phyloP scores from a whole-genome alignment of 1,140 invertebrate genomes.

The Leucophenga varia region DNA sequence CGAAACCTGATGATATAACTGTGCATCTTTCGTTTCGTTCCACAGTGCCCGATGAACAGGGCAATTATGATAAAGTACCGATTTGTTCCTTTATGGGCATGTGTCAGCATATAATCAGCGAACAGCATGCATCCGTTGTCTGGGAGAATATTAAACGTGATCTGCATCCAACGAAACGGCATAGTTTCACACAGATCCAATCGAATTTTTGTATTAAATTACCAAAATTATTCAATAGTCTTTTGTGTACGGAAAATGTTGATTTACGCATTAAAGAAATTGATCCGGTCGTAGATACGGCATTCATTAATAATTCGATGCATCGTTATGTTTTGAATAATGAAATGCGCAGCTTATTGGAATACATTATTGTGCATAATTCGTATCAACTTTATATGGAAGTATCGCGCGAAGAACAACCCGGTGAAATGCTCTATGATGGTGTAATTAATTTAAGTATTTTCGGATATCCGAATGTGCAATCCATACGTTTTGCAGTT shows the following conservation, averaged over 20 bases:
- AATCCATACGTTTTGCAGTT: slow-evolving; percentile 22
- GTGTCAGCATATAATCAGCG: slow-evolving; percentile 22
- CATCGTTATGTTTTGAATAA: slow-evolving; percentile 37
- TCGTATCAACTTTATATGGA: slow-evolving; percentile 28
- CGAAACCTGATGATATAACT: slow-evolving; percentile 14
- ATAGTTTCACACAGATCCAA: slow-evolving; percentile 25
- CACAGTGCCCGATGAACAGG: not conserved
- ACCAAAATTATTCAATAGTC: slow-evolving; percentile 19
- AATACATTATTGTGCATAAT: slow-evolving; percentile 19
- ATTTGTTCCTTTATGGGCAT: slow-evolving; percentile 33
- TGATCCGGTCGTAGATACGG: slow-evolving; percentile 19
- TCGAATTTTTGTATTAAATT: slow-evolving; percentile 23
- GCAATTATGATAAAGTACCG: slow-evolving; percentile 4
- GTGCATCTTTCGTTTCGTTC: slow-evolving; percentile 29
- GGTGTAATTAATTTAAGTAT: slow-evolving; percentile 29
- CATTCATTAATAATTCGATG: slow-evolving; percentile 39
- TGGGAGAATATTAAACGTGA: slow-evolving; percentile 42
- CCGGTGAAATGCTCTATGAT: slow-evolving; percentile 31
- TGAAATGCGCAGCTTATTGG: slow-evolving; percentile 27
- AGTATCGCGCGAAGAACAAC: slow-evolving; percentile 22
- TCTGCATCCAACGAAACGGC: not conserved
- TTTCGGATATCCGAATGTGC: slow-evolving; percentile 29
- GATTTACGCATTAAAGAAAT: slow-evolving; percentile 20
- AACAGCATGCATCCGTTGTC: slow-evolving; percentile 26
- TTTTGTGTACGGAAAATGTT: slow-evolving; percentile 20